phyloP scores from a whole-genome alignment of 2,797 vertebrate species.

The Ceryle rudis region DNA sequence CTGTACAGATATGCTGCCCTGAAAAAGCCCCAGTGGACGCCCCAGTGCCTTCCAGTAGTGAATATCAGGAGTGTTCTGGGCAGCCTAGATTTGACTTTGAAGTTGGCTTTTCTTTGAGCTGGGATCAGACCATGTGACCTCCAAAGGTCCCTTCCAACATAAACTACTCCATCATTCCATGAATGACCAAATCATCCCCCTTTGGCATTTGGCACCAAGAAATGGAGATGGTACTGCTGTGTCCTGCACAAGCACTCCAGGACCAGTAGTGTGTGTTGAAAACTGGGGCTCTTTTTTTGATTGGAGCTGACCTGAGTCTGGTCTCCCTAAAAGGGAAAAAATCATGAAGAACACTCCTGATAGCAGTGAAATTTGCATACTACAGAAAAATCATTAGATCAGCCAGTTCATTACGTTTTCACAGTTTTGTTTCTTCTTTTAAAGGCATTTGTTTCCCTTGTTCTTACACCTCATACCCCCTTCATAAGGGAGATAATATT shows the following conservation, averaged over 20 bases:
- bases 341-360: not conserved
- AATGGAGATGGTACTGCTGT: not conserved
- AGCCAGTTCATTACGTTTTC: not conserved
- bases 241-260: not conserved
- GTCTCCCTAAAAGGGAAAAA: not conserved
- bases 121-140: not conserved
- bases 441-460: not conserved
- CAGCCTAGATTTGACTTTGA: not conserved
- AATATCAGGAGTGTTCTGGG: not conserved
- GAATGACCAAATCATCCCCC: not conserved
- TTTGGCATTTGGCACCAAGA: not conserved
- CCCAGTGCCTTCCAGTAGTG: not conserved
- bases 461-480: not conserved
- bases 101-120: not conserved
- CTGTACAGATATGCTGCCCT: not conserved
- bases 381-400: not conserved
- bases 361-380: not conserved
- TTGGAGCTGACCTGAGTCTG: not conserved
- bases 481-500: not conserved
- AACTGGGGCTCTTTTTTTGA: not conserved
- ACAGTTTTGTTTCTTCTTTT: not conserved
- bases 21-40: not conserved
- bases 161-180: not conserved
- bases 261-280: accelerated
- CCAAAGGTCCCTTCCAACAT: not conserved